Evolutionary conservation across 2,888 invertebrate genomes (phyloP), one percentile per base, ranked within the genome.

Genomic region (Priocnemis perturbator): DNA sequence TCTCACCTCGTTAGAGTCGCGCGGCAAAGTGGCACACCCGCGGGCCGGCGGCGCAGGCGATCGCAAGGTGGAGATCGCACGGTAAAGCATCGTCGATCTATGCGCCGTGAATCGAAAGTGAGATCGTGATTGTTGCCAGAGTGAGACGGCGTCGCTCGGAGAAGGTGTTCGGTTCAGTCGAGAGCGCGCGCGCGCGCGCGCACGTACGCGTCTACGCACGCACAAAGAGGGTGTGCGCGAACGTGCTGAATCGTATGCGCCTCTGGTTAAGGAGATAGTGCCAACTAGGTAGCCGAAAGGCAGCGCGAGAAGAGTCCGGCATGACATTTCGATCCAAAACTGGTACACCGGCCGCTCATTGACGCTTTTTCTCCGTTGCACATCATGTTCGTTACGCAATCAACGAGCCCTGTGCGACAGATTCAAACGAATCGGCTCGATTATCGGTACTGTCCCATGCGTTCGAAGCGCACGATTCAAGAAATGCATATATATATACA

Each of bases 81-180:
- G 44, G 44, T 17, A 15, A 60, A 58, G 60, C 66, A 68, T 72
- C 64, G 55, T 11, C 57, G 47, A 72, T 66, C 71, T 77, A 67
- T 56, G 74, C 67, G 77, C 77, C 64, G 77, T 67, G 61, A 81
- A 85, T 83, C 81, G 84, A 83, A 83, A 84, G 84, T 83, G 84
- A 84, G 81, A 79, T 71, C 71, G 79, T 74, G 76, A 81, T 72
- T 70, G 61, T 52, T 1, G 68, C 44, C 53, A 44, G 52, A n/a
- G n/a, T 17, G 60, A 47, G 57, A 5, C 53, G 61, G 48, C 52
- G 55, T 67, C 60, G 67, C 69, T 64, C 72, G 69, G 7, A 47
- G 47, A 47, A 17, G 17, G 3, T 17, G 47, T 9, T 17, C 50
- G 17, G 9, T 19, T 19, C 50, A 2, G 1, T 5, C 19, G 14